Evolutionary conservation across 2,797 vertebrate genomes (phyloP).

Genomic region (Eulemur mongoz): DNA sequence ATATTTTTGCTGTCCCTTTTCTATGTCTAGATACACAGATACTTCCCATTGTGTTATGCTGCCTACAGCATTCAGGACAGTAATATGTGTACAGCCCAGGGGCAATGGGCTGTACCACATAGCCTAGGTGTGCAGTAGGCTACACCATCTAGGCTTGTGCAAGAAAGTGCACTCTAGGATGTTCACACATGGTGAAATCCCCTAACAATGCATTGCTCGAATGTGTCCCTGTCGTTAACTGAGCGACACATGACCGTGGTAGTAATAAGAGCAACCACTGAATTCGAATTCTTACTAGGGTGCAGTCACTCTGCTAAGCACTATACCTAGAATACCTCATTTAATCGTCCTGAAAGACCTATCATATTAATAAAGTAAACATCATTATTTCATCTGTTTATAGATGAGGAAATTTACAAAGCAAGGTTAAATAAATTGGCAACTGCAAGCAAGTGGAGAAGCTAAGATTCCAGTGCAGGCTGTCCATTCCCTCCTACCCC

Average conservation of each 20-base stretch:
- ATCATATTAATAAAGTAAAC: background rate
- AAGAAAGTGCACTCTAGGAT: background rate
- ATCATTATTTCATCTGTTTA: background rate
- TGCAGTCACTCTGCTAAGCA: background rate
- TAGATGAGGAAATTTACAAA: background rate
- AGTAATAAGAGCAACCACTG: background rate
- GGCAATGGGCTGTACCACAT: background rate
- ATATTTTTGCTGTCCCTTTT: background rate
- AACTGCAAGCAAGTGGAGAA: background rate
- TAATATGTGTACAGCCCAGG: too few species aligned
- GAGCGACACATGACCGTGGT: background rate
- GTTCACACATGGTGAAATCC: background rate
- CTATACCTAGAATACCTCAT: background rate
- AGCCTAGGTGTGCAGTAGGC: background rate
- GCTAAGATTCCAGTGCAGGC: rapidly evolving
- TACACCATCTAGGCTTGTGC: background rate
- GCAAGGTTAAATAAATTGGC: background rate
- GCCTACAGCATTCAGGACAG: background rate
- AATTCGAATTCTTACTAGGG: background rate
- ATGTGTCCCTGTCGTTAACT: background rate
- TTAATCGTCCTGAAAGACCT: background rate
- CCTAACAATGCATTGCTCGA: background rate
- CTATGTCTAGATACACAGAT: background rate
- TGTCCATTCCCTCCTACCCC: rapidly evolving
- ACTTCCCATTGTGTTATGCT: background rate